A percentile compares a stretch with the other conserved stretches of the same genome.
These are phyloP conservation scores for Tupaia tana DNA, from an alignment of 2,113 vertebrate species.

Conservation along the genomic window DNA sequence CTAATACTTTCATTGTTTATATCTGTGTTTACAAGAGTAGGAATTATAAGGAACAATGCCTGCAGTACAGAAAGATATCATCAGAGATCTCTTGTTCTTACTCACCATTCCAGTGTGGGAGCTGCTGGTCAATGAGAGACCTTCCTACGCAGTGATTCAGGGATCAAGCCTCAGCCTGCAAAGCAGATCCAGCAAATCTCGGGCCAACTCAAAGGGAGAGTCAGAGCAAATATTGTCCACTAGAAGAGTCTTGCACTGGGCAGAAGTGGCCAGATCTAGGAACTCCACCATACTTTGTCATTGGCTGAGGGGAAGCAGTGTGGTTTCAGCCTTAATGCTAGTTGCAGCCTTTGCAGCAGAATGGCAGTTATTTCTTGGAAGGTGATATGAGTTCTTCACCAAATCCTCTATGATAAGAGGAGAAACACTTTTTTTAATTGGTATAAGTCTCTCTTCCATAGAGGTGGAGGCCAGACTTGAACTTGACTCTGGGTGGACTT, in stretches of 20 bases:
- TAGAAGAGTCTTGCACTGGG: rapidly evolving
- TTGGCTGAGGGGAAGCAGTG: not conserved
- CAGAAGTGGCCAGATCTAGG: not conserved
- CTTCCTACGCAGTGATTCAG: not conserved
- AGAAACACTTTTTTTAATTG: not conserved
- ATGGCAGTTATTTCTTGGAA: not conserved
- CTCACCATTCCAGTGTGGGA: not conserved
- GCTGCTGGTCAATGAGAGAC: no score
- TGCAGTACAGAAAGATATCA: not conserved
- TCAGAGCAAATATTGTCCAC: not conserved
- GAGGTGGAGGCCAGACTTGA: not conserved
- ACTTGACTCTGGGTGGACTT: not conserved
- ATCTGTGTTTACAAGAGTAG: not conserved
- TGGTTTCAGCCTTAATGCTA: not conserved
- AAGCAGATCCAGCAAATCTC: not conserved
- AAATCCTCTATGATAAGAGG: not conserved
- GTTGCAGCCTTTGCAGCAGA: not conserved
- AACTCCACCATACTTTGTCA: rapidly evolving
- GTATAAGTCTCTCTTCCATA: not conserved
- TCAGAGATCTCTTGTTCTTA: not conserved
- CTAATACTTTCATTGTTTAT: not conserved
- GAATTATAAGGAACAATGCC: not conserved
- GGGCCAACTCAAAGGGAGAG: not conserved
- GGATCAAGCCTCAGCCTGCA: not conserved
- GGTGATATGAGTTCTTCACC: not conserved